Conservation (phyloP, 30 jellyfish, hydroid and myxozoan species). For the Calvadosia cruxmelitensis region DNA sequence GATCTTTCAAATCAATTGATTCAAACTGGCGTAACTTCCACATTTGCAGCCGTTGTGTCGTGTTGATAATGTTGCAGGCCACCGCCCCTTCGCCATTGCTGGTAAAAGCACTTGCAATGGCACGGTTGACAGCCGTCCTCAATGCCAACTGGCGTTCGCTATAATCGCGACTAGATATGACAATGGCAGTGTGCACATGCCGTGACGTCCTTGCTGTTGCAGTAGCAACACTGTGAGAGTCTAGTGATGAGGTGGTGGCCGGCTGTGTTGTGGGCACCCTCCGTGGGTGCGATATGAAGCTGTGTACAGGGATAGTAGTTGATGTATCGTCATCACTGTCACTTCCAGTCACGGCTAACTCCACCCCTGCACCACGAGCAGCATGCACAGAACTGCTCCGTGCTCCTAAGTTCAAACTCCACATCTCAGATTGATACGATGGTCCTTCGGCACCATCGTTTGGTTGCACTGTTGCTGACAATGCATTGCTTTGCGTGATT, state of each 20-base stretch:
- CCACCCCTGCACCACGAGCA: too few species aligned
- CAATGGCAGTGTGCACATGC: constrained; percentile 83
- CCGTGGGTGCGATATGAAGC: constrained; percentile 31
- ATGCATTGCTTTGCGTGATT: not conserved
- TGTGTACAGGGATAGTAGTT: constrained; percentile 30
- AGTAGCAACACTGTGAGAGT: constrained; percentile 32
- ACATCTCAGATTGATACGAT: constrained; percentile 40
- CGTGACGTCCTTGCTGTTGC: constrained; percentile 79
- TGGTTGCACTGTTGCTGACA: not conserved
- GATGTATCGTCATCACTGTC: constrained; percentile 6
- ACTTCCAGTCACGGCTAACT: too few species aligned
- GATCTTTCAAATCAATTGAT: constrained; percentile 15
- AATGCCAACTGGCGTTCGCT: constrained; percentile 32
- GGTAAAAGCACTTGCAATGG: constrained; percentile 90
- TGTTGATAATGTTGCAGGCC: constrained; percentile 68
- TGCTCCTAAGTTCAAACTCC: constrained; percentile 41
- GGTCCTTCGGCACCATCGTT: not conserved
- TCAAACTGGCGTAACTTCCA: constrained; percentile 42
- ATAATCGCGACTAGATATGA: constrained; percentile 33
- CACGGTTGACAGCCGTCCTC: constrained; percentile 77
- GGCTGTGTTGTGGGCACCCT: constrained; percentile 4
- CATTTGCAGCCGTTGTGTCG: constrained; percentile 84
- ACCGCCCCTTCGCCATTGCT: constrained; percentile 91
- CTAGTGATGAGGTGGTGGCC: constrained; percentile 21
- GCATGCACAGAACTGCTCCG: too few species aligned